Conservation (phyloP, 1,140 invertebrate species). For the Subanguina moxae region DNA sequence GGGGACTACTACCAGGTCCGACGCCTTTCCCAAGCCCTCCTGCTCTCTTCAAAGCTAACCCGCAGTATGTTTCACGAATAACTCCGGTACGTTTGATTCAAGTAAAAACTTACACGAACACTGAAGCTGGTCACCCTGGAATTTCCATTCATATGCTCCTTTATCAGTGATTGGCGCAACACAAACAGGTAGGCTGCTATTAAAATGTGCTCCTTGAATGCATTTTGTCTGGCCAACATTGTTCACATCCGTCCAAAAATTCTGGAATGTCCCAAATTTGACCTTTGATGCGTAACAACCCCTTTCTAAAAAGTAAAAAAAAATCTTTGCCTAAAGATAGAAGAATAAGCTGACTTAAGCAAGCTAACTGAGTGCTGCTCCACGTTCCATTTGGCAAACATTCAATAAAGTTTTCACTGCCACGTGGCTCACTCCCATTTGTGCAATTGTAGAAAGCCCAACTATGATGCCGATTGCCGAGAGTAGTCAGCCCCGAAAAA, state of each 20-base stretch:
- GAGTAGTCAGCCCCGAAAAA: not conserved
- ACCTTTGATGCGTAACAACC: not conserved
- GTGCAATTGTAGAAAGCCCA: not conserved
- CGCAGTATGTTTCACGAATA: no score
- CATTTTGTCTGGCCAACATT: not conserved
- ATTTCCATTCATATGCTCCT: not conserved
- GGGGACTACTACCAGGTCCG: no score
- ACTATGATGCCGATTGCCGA: not conserved
- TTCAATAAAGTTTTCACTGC: not conserved
- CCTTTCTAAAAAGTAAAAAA: not conserved
- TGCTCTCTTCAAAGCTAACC: no score
- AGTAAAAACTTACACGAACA: not conserved
- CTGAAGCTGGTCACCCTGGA: not conserved
- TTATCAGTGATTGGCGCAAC: not conserved
- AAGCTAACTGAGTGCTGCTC: not conserved
- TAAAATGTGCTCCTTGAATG: slow-evolving; percentile 1
- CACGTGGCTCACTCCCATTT: not conserved
- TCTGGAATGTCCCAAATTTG: not conserved
- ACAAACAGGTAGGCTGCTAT: not conserved
- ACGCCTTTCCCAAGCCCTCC: no score
- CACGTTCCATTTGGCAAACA: not conserved
- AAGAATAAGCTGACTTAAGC: slow-evolving; percentile 1
- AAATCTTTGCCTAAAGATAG: not conserved
- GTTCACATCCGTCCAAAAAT: not conserved
- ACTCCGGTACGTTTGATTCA: no score